These are phyloP conservation scores for Microcaecilia unicolor DNA, from an alignment of 2,797 vertebrate species.

Conservation along the genomic window DNA sequence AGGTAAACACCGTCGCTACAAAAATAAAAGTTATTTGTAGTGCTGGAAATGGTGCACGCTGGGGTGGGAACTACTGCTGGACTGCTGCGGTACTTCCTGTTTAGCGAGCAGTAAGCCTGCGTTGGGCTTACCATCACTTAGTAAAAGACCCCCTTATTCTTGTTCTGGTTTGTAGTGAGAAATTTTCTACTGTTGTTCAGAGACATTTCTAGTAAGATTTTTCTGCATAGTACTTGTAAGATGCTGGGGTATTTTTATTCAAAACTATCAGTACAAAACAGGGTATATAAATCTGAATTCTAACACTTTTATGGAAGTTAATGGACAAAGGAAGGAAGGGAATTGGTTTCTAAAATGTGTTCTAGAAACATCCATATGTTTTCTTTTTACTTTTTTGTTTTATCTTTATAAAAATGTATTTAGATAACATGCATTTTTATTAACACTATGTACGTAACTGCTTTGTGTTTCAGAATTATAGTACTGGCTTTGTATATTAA, in stretches of 20 bases:
- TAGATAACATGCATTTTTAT: too few relatives aligned
- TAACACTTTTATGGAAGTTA: slow-evolving; percentile 41
- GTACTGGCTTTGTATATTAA: slow-evolving; percentile 70
- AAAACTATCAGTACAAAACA: slow-evolving; percentile 53
- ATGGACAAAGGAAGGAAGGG: slow-evolving; percentile 37
- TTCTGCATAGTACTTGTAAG: slow-evolving; percentile 8
- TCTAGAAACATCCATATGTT: slow-evolving; percentile 38
- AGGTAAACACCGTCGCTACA: too few relatives aligned
- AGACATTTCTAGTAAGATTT: slow-evolving; percentile 43
- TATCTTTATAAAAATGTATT: slow-evolving; percentile 51
- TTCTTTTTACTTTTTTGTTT: slow-evolving; percentile 39
- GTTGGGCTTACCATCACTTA: too few relatives aligned
- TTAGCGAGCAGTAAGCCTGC: too few relatives aligned
- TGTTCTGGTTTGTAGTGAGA: slow-evolving; percentile 30
- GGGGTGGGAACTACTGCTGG: too few relatives aligned
- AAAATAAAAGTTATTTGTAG: too few relatives aligned
- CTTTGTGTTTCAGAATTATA: slow-evolving; percentile 66
- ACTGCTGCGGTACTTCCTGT: too few relatives aligned
- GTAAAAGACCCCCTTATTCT: too few relatives aligned
- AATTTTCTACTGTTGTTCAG: slow-evolving; percentile 42
- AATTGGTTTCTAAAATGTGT: slow-evolving; percentile 36
- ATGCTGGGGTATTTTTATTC: slow-evolving; percentile 38
- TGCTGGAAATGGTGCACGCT: too few relatives aligned
- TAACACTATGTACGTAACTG: slow-evolving; percentile 70
- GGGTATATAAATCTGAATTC: slow-evolving; percentile 41